These are phyloP conservation scores for Scotopteryx bipunctaria DNA, from an alignment of 2,888 invertebrate genomes.

Conservation along the genomic window DNA sequence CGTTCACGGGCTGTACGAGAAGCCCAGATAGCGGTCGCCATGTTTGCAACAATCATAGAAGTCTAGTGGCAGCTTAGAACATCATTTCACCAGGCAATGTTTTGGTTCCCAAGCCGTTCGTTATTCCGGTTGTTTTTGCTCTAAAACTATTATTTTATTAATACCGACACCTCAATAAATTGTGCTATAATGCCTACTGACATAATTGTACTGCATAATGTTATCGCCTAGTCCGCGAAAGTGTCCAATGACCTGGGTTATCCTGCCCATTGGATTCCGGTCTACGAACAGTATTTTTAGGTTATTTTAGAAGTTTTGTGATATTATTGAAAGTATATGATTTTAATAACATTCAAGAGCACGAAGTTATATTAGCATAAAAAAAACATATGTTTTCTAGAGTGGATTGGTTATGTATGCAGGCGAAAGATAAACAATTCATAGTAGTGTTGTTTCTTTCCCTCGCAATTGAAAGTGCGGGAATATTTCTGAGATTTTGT, in stretches of 20 bases:
- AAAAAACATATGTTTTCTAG: conserved; percentile 17
- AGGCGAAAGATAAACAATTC: conserved; percentile 19
- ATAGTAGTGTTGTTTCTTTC: conserved; percentile 25
- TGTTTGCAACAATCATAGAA: conserved; percentile 82
- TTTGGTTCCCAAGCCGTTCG: conserved; percentile 57
- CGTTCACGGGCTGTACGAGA: conserved; percentile 74
- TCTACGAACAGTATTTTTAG: conserved; percentile 58
- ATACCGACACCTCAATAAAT: conserved; percentile 43
- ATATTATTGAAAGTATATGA: conserved; percentile 45
- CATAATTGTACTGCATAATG: conserved; percentile 55
- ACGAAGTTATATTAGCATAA: conserved; percentile 31
- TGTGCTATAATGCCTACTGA: conserved; percentile 53
- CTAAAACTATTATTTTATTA: conserved; percentile 47
- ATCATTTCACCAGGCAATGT: conserved; percentile 67
- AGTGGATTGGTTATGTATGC: conserved; percentile 2
- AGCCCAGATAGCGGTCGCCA: conserved; percentile 83
- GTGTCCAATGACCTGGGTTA: conserved; percentile 78
- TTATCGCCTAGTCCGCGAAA: conserved; percentile 63
- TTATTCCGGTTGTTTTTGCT: conserved; percentile 52
- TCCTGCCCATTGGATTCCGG: conserved; percentile 65
- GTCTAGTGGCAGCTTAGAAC: conserved; percentile 74
- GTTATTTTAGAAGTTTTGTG: conserved; percentile 56
- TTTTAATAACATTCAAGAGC: conserved; percentile 34
- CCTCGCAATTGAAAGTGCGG: conserved; percentile 15
- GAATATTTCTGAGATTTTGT: conserved; percentile 19